Base-by-base conservation (phyloP, 2,113 vertebrate genomes). In the Pelecanus crispus region DNA sequence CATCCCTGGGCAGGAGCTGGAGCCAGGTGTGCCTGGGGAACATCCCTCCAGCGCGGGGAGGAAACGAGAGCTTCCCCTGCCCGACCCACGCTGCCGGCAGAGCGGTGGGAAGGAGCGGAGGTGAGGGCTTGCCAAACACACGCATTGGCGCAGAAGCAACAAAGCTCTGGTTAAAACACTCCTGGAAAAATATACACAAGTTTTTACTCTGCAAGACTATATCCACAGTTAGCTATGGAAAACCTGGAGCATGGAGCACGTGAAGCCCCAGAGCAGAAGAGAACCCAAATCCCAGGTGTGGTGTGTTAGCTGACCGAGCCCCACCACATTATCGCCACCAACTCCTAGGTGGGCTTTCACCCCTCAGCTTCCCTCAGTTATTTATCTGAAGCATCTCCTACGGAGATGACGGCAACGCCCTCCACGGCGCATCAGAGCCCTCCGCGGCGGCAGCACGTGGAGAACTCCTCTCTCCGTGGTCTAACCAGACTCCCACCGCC, bases 241-340 rank as follows among this genome's bases (percentile, higher is more conserved):
- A 82, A 34, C 28, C 13, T 0, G 3, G 38, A 20, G n/a, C 1
- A 11, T 0, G 3, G 34, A 22, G n/a, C 1, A 11, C 0, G 17
- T 3, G 55, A 49, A 55, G 52, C 17, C 53, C 10, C 34, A 13
- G 22, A 20, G 24, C n/a, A 77, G 31, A 36, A 50, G 19, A 55
- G 4, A 72, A 3, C 16, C 17, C 26, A 77, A 32, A 61, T 0
- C 44, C n/a, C 21, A 65, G 32, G 28, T 2, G 17, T 1, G 13
- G 8, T 4, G 28, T 8, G 28, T 1, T 21, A 45, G n/a, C 32
- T 50, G 36, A 40, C 24, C 14, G 12, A 66, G 44, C 1, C 81
- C 68, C 42, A 29, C 10, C 0, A 1, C 32, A 25, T 4, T 52
- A 56, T 0, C 59, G 52, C 50, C 31, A 56, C 2, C 31, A 45